These are phyloP conservation scores for Triplophysa tibetana DNA, from an alignment of 2,113 vertebrate genomes.

Conservation along the genomic window DNA sequence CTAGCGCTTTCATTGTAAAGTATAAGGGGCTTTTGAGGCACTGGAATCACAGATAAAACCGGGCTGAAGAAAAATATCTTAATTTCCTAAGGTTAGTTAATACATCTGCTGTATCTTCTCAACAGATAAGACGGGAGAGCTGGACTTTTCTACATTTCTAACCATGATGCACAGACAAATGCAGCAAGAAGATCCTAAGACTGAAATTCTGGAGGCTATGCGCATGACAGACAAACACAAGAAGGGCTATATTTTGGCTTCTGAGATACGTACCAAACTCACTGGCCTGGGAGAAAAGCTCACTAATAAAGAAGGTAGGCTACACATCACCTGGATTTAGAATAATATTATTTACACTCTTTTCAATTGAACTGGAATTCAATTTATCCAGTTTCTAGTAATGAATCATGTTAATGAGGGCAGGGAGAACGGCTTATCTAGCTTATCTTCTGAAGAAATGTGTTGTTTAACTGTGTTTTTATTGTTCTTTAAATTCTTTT, in stretches of 20 bases:
- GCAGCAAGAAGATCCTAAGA: constrained; percentile 87
- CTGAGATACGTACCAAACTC: constrained; percentile 88
- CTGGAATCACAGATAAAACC: background rate
- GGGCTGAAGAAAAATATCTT: background rate
- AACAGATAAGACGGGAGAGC: constrained; percentile 75
- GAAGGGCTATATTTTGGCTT: constrained; percentile 77
- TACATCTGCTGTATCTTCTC: background rate
- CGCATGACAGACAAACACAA: constrained; percentile 89
- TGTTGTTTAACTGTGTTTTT: background rate
- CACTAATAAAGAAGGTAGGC: constrained; percentile 84
- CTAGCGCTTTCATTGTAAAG: background rate
- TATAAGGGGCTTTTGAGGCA: background rate
- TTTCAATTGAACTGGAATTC: background rate
- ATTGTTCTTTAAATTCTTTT: constrained; percentile 1
- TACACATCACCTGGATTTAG: background rate
- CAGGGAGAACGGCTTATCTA: background rate
- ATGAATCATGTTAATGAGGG: background rate
- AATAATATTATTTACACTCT: background rate
- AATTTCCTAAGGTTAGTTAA: background rate
- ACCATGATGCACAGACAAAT: constrained; percentile 90
- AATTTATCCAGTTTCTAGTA: too few relatives aligned
- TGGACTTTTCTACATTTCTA: constrained; percentile 95
- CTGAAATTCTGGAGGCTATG: constrained; percentile 87
- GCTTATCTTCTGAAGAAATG: background rate
- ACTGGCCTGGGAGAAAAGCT: constrained; percentile 89